These are phyloP conservation scores for Apamea epomidion DNA, from an alignment of 2,888 invertebrate genomes.

Conservation along the genomic window DNA sequence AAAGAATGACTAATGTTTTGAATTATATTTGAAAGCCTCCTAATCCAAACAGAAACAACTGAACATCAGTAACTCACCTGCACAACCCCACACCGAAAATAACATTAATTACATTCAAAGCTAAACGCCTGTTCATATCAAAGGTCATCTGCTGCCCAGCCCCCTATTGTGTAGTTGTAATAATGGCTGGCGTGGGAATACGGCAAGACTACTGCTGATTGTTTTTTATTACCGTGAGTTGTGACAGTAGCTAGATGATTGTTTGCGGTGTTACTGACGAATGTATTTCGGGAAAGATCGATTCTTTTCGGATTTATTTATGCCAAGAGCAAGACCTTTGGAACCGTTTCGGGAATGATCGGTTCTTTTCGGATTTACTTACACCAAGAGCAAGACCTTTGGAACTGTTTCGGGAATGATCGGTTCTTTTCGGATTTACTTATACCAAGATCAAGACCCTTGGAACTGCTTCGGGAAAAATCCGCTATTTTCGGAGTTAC, in stretches of 20 bases:
- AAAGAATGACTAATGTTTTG: too few species aligned
- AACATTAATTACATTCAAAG: conserved; percentile 17
- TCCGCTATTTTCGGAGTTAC: too few species aligned
- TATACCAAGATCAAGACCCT: too few species aligned
- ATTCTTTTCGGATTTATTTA: not conserved
- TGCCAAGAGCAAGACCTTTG: too few species aligned
- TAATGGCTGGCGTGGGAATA: conserved; percentile 36
- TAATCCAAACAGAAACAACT: not conserved
- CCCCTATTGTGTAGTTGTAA: conserved; percentile 32
- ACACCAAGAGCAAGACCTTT: too few species aligned
- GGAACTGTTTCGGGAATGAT: too few species aligned
- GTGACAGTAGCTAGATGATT: not conserved
- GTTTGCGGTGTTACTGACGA: not conserved
- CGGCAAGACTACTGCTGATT: conserved; percentile 26
- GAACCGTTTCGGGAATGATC: too few species aligned
- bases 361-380: too few species aligned
- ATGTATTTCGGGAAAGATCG: conserved; percentile 3
- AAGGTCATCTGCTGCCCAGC: conserved; percentile 49
- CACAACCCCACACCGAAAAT: not conserved
- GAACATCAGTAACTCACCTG: conserved; percentile 4
- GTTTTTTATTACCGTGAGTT: conserved; percentile 35
- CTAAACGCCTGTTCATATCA: conserved; percentile 17
- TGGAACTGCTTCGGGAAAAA: too few species aligned
- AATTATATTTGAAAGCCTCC: too few species aligned
- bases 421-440: too few species aligned